phyloP scores from a whole-genome alignment of 2,113 vertebrate species.

The Ciconia boyciana region DNA sequence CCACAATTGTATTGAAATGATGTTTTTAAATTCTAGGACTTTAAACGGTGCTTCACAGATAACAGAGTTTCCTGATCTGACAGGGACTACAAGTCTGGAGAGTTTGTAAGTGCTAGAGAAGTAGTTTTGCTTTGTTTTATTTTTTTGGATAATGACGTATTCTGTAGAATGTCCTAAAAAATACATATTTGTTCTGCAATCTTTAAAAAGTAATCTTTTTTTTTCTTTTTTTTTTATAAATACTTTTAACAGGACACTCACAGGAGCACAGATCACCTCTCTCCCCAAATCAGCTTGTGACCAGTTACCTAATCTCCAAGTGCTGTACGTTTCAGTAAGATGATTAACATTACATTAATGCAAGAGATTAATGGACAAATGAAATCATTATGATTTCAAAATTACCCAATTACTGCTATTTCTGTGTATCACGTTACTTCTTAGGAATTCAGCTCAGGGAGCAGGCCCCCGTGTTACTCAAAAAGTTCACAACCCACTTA shows the following conservation, averaged over 20 bases:
- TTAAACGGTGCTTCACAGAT: slow-evolving; percentile 91
- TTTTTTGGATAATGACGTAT: background rate
- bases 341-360: slow-evolving; percentile 17
- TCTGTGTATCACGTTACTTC: background rate
- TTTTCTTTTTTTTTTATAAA: background rate
- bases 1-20: background rate
- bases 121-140: background rate
- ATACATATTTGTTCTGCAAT: background rate
- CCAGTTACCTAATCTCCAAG: slow-evolving; percentile 87
- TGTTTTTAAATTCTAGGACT: slow-evolving; percentile 75
- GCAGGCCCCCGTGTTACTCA: background rate
- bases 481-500: background rate
- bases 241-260: slow-evolving; percentile 84
- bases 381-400: background rate
- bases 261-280: slow-evolving; percentile 86
- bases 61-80: slow-evolving; percentile 90
- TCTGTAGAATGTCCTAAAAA: background rate
- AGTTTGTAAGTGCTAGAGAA: slow-evolving; percentile 84
- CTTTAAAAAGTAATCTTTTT: background rate
- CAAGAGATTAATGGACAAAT: background rate
- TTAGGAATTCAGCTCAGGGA: background rate
- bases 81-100: slow-evolving; percentile 87
- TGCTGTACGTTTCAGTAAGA: slow-evolving; percentile 84
- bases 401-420: background rate
- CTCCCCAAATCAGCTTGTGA: slow-evolving; percentile 85